Conservation (phyloP, 2,888 invertebrate genomes). For the Folsomia candida region DNA sequence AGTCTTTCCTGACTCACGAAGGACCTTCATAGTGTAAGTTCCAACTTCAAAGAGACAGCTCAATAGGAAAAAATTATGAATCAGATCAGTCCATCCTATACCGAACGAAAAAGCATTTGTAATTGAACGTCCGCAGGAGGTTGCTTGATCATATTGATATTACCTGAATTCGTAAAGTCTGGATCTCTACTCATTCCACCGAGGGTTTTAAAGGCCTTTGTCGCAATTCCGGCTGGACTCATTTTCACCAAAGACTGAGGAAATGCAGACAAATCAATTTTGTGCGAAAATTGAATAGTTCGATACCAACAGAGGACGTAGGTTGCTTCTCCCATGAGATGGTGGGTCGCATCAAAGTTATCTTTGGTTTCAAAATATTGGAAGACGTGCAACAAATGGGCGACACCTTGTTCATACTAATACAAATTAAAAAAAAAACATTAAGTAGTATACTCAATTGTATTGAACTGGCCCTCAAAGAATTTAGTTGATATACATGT, state of each 20-base stretch:
- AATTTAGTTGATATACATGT: neutral
- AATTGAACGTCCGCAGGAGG: neutral
- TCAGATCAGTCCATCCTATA: constrained; percentile 32
- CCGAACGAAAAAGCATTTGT: too few species aligned
- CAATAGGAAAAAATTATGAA: constrained; percentile 31
- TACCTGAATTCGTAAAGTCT: constrained; percentile 28
- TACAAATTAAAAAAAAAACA: neutral
- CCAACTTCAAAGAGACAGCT: constrained; percentile 25
- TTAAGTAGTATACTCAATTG: too few species aligned
- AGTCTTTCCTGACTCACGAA: constrained; percentile 30
- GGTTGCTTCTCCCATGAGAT: constrained; percentile 35
- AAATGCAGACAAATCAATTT: constrained; percentile 15
- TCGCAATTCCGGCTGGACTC: constrained; percentile 29
- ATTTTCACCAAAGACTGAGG: constrained; percentile 29
- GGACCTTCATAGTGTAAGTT: constrained; percentile 20
- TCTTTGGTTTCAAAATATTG: constrained; percentile 26
- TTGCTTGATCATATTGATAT: neutral
- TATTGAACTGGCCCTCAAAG: too few species aligned
- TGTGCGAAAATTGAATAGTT: constrained; percentile 14
- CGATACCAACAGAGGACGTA: constrained; percentile 28
- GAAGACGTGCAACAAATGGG: constrained; percentile 21
- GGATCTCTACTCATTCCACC: constrained; percentile 27
- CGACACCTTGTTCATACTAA: constrained; percentile 28
- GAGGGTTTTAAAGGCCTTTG: constrained; percentile 28
- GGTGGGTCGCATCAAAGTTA: constrained; percentile 34